phyloP scores from a whole-genome alignment of 2,797 vertebrate species.

The Remorina albescens region DNA sequence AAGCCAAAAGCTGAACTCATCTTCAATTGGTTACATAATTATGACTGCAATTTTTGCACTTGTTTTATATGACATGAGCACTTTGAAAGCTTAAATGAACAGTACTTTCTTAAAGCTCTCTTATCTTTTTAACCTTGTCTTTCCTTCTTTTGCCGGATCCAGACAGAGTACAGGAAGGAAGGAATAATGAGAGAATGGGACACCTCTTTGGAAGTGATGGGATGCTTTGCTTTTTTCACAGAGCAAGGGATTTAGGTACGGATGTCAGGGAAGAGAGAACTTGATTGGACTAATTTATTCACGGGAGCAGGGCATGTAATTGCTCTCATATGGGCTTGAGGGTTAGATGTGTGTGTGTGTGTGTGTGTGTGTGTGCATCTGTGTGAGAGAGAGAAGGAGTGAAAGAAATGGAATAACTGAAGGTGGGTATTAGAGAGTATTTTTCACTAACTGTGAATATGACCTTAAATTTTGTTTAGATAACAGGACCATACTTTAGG shows the following conservation, averaged over 20 bases:
- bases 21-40: background rate
- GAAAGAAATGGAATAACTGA: constrained; percentile 33
- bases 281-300: constrained; percentile 77
- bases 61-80: background rate
- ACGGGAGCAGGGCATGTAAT: constrained; percentile 70
- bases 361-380: constrained; percentile 24
- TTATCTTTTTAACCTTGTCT: background rate
- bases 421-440: constrained; percentile 21
- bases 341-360: constrained; percentile 34
- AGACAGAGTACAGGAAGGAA: constrained; percentile 39
- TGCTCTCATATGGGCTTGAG: constrained; percentile 70
- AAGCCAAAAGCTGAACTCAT: background rate
- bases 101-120: background rate
- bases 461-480: constrained; percentile 9
- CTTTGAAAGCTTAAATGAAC: background rate
- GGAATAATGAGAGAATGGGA: constrained; percentile 43
- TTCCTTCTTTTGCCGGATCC: background rate
- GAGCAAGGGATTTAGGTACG: constrained; percentile 62
- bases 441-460: constrained; percentile 31
- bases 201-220: constrained; percentile 17
- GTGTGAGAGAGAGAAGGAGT: background rate
- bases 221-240: constrained; percentile 46
- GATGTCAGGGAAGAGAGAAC: constrained; percentile 71
- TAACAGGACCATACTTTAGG: background rate
- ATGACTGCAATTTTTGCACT: background rate